phyloP scores from a whole-genome alignment of 2,113 vertebrate genomes.

The Corythaeola cristata region DNA sequence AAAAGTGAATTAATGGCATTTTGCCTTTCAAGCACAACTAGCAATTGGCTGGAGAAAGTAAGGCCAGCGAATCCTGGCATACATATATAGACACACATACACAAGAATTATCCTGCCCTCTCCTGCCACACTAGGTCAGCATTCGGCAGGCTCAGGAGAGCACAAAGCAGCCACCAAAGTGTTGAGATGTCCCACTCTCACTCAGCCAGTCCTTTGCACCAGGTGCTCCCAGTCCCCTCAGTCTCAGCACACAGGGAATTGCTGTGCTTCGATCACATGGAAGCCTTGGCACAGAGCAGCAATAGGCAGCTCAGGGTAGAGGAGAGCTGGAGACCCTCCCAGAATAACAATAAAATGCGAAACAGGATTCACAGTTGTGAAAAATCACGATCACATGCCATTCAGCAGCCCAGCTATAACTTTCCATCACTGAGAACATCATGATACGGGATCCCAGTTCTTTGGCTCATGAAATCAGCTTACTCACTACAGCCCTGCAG shows the following conservation, averaged over 20 bases:
- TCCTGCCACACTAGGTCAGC: background rate
- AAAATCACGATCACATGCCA: background rate
- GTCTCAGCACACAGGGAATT: background rate
- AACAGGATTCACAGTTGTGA: background rate
- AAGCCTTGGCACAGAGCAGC: background rate
- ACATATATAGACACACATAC: background rate
- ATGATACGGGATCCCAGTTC: background rate
- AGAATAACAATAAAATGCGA: background rate
- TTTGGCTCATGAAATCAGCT: background rate
- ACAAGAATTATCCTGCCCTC: background rate
- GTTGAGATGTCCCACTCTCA: background rate
- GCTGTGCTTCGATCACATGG: background rate
- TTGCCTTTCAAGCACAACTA: background rate
- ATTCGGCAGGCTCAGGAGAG: background rate
- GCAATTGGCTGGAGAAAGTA: background rate
- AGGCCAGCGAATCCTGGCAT: background rate
- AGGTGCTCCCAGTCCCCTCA: background rate
- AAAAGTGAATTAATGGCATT: background rate
- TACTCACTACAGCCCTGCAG: too few species aligned
- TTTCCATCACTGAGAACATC: background rate
- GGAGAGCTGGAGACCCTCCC: background rate
- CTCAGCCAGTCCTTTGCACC: background rate
- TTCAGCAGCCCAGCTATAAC: background rate
- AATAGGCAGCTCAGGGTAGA: background rate
- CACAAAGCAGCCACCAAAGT: background rate